Percentiles rank a stretch among this genome's conserved stretches.
Conservation (phyloP, 2,113 vertebrate species). For the Hiodon tergisus region DNA sequence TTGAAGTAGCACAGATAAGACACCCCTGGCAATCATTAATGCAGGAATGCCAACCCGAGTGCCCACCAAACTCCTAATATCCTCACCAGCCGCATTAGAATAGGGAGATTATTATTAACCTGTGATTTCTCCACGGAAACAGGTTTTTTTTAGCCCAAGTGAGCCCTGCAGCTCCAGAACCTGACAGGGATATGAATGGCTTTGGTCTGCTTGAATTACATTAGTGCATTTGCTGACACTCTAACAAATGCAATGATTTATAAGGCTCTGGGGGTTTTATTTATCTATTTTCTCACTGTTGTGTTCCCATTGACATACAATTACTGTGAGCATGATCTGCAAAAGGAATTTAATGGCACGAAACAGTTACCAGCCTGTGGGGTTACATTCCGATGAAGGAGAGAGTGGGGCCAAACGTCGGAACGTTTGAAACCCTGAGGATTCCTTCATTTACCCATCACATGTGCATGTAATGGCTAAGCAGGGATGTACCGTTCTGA, state of each 20-base stretch:
- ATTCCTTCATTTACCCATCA: too few species aligned
- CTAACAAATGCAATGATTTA: constrained; percentile 24
- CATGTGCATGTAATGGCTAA: too few species aligned
- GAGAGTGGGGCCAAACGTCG: neutral
- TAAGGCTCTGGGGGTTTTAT: constrained; percentile 24
- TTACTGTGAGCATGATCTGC: constrained; percentile 21
- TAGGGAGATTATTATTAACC: constrained; percentile 5
- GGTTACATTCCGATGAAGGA: constrained; percentile 3
- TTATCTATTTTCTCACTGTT: constrained; percentile 23
- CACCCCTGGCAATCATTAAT: neutral
- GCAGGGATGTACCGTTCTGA: too few species aligned
- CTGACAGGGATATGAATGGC: constrained; percentile 25
- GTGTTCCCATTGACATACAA: constrained; percentile 17
- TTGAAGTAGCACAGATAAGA: too few species aligned
- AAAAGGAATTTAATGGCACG: constrained; percentile 11
- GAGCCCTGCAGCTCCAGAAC: neutral
- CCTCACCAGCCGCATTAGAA: neutral
- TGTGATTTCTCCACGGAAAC: constrained; percentile 5
- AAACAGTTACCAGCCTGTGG: constrained; percentile 1
- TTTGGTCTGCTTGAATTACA: constrained; percentile 23
- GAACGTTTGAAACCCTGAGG: neutral
- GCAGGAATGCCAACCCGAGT: neutral
- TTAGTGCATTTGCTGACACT: constrained; percentile 23
- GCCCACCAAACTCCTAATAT: neutral
- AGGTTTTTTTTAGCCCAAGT: constrained; percentile 14